Evolutionary conservation across 2,888 invertebrate genomes (phyloP), one percentile per base, ranked within the genome.

Genomic region (Macrosoma leucophasiata): DNA sequence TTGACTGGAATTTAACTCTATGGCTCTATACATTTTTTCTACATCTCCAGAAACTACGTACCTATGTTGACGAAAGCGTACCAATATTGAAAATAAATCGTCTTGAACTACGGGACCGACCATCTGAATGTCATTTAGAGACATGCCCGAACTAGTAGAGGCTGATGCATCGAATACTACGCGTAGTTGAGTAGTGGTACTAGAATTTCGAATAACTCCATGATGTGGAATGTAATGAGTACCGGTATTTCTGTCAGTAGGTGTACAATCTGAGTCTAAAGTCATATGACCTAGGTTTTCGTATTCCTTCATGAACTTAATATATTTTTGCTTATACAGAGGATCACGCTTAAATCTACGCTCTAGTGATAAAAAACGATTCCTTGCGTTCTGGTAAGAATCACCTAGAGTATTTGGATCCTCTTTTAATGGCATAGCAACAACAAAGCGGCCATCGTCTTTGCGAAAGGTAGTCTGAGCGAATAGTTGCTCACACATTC

Each of bases 151-250:
- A 10, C 39, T 25, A 3, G 48, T 31, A 8, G 9, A 14, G 4
- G 50, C 47, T n/a, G 51, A 49, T 2, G 37, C 52, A 28, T 59
- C 51, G 28, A 48, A 54, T 1, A 56, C 58, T 3, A 36, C 33
- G 4, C 56, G 34, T 4, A 55, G 26, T 21, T 49, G 46, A 1
- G 51, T 55, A 7, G 17, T 5, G 47, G 36, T 11, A 33, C 39
- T 22, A 13, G 26, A 21, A 18, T 13, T 22, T 5, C 27, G 3
- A 3, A 22, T 3, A 4, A 22, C 13, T 4, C 24, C 24, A n/a
- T 24, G 24, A 13, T 24, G 55, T 7, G 52, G 50, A 13, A 55
- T 13, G 27, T 38, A 53, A 29, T 50, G 52, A 11, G 18, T 17
- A 39, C 23, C 32, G 32, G 32, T 27, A 25, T 19, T 8, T n/a